Base-by-base conservation (phyloP, 2,888 invertebrate species). In the Therioaphis trifolii region DNA sequence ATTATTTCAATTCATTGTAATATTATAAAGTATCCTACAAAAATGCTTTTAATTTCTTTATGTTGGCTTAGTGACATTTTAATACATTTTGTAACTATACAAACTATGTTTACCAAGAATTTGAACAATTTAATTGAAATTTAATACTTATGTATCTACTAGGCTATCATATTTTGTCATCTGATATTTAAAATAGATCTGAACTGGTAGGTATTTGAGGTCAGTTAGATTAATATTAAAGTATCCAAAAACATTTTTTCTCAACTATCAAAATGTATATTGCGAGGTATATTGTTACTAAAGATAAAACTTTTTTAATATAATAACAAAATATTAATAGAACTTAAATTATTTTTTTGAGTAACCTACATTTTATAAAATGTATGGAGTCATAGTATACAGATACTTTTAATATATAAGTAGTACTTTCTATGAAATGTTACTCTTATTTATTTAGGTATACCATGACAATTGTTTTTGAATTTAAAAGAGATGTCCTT, bases 171-270 rank as follows among this genome's bases (percentile, higher is more conserved):
- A 58, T 24, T 52, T 58, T 43, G 72, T 40, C 58, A 58, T 61
- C n/a, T 40, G 43, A 14, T 76, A 27, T 61, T n/a, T 76, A 24
- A n/a, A 61, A 61, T 61, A 29, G 46, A 61, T 76, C 24, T 76
- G 43, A 76, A 75, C 58, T 58, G 11, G 75, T 27, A 4, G 43
- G 61, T 61, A 61, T n/a, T n/a, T n/a, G n/a, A 76, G 61, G 61
- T 61, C 43, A 61, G 27, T 61, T 15, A 12, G 35, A 72, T 72
- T 52, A 74, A 35, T 55, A 12, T 75, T 55, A 75, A 58, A 75
- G 58, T 58, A 58, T 1, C 21, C 21, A 7, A 14, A 12, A 72
- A 27, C n/a, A 52, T 55, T 21, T 40, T 21, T 55, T 15, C 3
- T 4, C 11, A 12, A 18, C 40, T 21, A 29, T n/a, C 21, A 21